Evolutionary conservation across 2,113 vertebrate species (phyloP).

Genomic region (Anoplopoma fimbria): DNA sequence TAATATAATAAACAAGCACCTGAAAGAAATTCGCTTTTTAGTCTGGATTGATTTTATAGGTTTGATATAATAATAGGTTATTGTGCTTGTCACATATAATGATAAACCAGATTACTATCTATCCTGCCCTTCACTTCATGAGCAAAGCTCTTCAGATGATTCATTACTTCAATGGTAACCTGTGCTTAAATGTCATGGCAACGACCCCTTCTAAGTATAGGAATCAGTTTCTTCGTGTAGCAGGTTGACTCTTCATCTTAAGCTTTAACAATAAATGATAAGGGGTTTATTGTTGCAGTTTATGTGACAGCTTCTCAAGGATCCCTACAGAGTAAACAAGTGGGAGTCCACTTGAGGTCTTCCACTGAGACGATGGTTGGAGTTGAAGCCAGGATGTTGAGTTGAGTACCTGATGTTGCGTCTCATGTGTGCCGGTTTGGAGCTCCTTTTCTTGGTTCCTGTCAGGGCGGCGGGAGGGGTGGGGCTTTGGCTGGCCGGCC

Average conservation of each 20-base stretch:
- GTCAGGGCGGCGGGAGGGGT: constrained; percentile 83
- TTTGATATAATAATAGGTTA: no score
- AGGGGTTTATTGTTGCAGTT: background rate
- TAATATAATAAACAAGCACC: background rate
- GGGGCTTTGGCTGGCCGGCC: constrained; percentile 87
- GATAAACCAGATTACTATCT: no score
- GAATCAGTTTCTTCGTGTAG: background rate
- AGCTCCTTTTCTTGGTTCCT: constrained; percentile 89
- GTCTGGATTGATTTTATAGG: background rate
- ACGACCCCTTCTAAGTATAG: background rate
- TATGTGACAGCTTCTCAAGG: background rate
- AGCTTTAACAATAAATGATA: background rate
- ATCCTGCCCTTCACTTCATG: background rate
- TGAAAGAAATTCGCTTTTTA: background rate
- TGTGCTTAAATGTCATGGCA: background rate
- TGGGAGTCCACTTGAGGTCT: background rate
- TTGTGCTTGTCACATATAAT: background rate
- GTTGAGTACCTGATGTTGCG: constrained; percentile 92
- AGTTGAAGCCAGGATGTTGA: accelerated
- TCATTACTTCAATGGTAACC: background rate
- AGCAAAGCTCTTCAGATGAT: background rate
- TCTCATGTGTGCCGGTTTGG: constrained; percentile 93
- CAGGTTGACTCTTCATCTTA: background rate
- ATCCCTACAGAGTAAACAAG: background rate
- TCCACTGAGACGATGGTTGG: background rate